Evolutionary conservation across 2,888 invertebrate genomes (phyloP), one percentile per base, ranked within the genome.

Genomic region (Oxystoma pomonae): DNA sequence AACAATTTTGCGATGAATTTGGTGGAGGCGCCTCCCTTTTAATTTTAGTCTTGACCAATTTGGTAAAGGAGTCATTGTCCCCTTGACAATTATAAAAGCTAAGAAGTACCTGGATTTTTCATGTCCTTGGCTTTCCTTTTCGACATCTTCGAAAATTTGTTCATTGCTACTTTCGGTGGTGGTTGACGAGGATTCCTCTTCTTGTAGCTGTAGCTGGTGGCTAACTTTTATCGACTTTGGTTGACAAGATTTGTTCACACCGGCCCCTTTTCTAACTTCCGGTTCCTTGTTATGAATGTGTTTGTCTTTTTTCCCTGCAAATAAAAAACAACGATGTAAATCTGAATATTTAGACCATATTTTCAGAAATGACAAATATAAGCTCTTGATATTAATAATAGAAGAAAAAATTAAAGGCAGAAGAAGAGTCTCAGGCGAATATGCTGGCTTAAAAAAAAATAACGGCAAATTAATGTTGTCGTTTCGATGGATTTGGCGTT

Each of bases 141-240:
- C 72, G 52, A 70, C 67, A 57, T 72, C 72, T 49, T 73, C 72
- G 35, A 7, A 35, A 35, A 35, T 35, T 35, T 35, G 35, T 35
- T 35, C 35, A 57, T 87, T 88, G 56, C 88, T 88, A 70, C 87
- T 87, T 73, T 89, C 89, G 1, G 89, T 89, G 5, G 88, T 88
- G 1, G 87, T 88, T 0, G 89, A 89, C 7, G 88, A 89, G 1
- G 87, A 86, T 71, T 90, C 89, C 73, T 88, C 88, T 73, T 87
- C 87, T 53, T 82, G 82, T 68, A 80, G 35, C 12, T 35, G 12
- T 35, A 12, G 35, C 61, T 62, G 66, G 68, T 70, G n/a, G n/a
- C n/a, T n/a, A 50, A 56, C 55, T 66, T 69, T 73, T 71, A 71
- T 71, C 62, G 57, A n/a, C n/a, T n/a, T n/a, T n/a, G n/a, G n/a